Evolutionary conservation across 2,113 vertebrate species (phyloP), one percentile per base, ranked within the genome.

Genomic region (Eolophus roseicapilla): DNA sequence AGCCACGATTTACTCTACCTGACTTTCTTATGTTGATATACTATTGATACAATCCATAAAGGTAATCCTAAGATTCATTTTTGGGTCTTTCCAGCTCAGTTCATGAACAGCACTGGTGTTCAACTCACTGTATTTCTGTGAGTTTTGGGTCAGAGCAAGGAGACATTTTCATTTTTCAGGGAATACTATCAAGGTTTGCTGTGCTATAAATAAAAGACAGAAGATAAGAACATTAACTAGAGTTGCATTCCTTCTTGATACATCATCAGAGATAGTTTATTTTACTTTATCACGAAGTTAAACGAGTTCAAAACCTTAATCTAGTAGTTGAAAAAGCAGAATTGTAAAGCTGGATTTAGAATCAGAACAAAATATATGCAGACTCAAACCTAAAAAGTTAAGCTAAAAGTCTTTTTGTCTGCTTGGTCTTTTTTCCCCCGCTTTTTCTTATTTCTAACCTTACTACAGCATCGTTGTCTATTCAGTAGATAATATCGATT

Each of bases 101-200:
- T 80, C 10, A 29, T 83, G 52, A 77, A 67, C 67, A 94, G 67
- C 87, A 89, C 93, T 41, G 46, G 81, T 64, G 39, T 63, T 91
- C 55, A 93, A 67, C 52, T 96, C 90, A 76, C 52, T 91, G 19
- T 74, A 82, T 88, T 97, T 97, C 86, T 92, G 62, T 79, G 81
- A 95, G 91, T 91, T 93, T 71, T 82, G 93, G 91, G 21, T 25
- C 28, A 55, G 57, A 35, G 50, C 16, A 37, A 43, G 59, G 70
- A 96, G 52, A 75, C 10, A 44, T 65, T 95, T 93, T 87, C 60
- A 52, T 92, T 91, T 89, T 94, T 85, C 53, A 95, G 75, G 81
- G 95, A 97, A 96, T 93, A 93, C 70, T 92, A 84, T 85, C 70
- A 76, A 86, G 89, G 62, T 64, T 96, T 97, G 43, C 13, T 15